Conservation (phyloP, 2,888 invertebrate species). For the Hylaea fasciaria region DNA sequence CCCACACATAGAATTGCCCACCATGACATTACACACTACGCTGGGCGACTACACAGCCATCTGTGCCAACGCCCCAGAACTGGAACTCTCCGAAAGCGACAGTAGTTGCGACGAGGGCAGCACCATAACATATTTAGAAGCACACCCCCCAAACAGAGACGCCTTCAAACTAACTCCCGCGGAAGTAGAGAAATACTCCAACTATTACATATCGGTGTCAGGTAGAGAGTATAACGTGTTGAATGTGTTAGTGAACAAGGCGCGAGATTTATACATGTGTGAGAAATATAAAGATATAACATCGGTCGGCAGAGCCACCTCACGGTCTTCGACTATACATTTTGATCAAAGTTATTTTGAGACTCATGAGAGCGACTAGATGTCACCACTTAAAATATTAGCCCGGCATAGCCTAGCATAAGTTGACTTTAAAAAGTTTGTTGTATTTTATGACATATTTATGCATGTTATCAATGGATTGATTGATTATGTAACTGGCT, state of each 20-base stretch:
- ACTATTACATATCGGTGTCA: conserved; percentile 49
- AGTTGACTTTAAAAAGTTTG: no score
- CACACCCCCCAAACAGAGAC: conserved; percentile 23
- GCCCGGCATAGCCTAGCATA: no score
- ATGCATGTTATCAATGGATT: no score
- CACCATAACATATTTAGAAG: conserved; percentile 49
- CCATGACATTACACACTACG: conserved; percentile 42
- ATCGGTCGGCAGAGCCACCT: conserved; percentile 59
- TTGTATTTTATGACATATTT: no score
- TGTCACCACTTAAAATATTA: no score
- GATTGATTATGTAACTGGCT: no score
- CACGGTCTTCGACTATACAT: conserved; percentile 12
- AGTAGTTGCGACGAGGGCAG: conserved; percentile 49
- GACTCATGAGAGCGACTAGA: no score
- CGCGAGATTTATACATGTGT: conserved; percentile 59
- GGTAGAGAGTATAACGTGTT: conserved; percentile 58
- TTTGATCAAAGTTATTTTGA: no score
- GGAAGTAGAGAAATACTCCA: conserved; percentile 60
- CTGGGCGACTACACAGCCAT: conserved; percentile 53
- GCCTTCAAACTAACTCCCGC: conserved; percentile 50
- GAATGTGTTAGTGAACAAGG: conserved; percentile 60
- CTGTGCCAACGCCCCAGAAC: conserved; percentile 39
- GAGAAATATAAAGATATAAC: conserved; percentile 57
- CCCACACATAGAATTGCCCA: conserved; percentile 43
- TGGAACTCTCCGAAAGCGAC: conserved; percentile 1